These are phyloP conservation scores for Rosalia funebris DNA, from an alignment of 2,888 invertebrate genomes.

Conservation along the genomic window DNA sequence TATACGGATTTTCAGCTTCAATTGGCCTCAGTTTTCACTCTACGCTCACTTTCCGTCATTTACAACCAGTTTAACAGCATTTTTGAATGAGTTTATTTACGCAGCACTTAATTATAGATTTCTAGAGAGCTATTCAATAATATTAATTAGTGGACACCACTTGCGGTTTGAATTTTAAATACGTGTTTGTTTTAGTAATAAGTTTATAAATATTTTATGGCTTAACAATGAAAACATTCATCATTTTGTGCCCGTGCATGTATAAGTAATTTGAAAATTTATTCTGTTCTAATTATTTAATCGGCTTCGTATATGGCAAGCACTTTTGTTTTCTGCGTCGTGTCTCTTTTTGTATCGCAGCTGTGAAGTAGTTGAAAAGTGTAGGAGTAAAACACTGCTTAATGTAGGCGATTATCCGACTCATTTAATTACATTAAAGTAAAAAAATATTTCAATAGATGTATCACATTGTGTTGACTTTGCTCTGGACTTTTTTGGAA, in stretches of 20 bases:
- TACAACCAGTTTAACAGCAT: conserved; percentile 39
- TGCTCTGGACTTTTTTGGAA: too few relatives aligned
- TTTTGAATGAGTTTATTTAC: conserved; percentile 32
- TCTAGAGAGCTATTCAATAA: conserved; percentile 38
- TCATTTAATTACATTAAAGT: too few relatives aligned
- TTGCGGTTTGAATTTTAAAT: conserved; percentile 33
- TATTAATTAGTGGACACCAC: conserved; percentile 40
- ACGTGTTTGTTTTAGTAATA: conserved; percentile 54
- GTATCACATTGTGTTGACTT: too few relatives aligned
- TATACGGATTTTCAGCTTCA: not conserved
- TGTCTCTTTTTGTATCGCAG: not conserved
- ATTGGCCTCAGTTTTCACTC: not conserved
- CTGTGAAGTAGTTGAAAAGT: not conserved
- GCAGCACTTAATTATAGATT: conserved; percentile 37
- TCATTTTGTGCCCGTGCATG: conserved; percentile 15
- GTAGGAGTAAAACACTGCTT: too few relatives aligned
- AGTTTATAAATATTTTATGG: conserved; percentile 51
- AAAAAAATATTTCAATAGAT: too few relatives aligned
- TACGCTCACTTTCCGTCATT: conserved; percentile 17
- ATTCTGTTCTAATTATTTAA: not conserved
- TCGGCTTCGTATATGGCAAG: not conserved
- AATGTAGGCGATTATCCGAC: too few relatives aligned
- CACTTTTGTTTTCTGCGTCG: conserved; percentile 5
- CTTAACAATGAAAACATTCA: conserved; percentile 28
- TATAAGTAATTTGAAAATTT: conserved; percentile 14